Percentiles rank a stretch among this genome's conserved stretches.
These are phyloP conservation scores for Lichenostomus cassidix DNA, from an alignment of 2,113 vertebrate species.

Conservation along the genomic window DNA sequence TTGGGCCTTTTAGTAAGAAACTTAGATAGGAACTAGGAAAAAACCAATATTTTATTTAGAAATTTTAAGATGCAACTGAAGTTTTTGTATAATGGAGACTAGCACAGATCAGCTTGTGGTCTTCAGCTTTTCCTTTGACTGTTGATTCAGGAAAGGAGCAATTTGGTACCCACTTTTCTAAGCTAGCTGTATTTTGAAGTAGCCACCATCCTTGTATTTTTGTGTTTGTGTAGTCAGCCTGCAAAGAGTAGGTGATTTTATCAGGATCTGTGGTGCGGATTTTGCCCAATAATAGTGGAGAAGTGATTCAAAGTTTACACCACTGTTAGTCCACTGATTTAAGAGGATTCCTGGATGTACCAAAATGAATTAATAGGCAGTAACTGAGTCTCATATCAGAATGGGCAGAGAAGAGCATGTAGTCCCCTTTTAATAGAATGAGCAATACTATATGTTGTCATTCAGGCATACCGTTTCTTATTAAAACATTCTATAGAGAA, in stretches of 20 bases:
- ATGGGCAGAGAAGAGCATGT: background rate
- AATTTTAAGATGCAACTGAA: background rate
- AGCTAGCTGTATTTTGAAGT: background rate
- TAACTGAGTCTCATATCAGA: background rate
- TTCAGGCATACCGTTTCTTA: constrained; percentile 12
- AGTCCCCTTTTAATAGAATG: background rate
- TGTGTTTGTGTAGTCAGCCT: background rate
- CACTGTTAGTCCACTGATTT: background rate
- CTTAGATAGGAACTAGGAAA: background rate
- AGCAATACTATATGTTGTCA: background rate
- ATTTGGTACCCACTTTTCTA: background rate
- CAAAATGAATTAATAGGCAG: background rate
- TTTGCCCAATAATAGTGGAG: background rate
- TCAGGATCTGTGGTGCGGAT: background rate
- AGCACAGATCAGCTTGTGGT: background rate
- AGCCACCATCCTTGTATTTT: background rate
- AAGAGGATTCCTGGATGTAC: background rate
- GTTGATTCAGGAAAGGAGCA: background rate
- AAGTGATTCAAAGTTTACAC: background rate
- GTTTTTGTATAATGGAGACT: background rate
- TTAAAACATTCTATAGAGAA: background rate
- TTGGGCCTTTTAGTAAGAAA: background rate
- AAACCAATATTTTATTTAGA: background rate
- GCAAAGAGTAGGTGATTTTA: background rate
- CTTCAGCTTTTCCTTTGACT: background rate